These are phyloP conservation scores for Drosophila cardini DNA, from an alignment of 1,140 invertebrate genomes.

Conservation along the genomic window DNA sequence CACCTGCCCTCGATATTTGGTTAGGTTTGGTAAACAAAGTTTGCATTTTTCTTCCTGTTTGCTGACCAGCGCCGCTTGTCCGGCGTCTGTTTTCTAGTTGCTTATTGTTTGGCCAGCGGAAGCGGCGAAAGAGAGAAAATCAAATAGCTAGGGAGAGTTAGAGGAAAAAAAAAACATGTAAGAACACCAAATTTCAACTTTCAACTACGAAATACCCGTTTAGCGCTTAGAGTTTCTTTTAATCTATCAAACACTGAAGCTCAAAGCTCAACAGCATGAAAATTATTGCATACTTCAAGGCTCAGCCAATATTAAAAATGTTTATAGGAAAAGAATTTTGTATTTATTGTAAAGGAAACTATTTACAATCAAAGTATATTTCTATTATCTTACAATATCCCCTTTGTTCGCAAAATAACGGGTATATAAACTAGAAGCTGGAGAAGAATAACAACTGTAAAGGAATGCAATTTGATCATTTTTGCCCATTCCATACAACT, in stretches of 20 bases:
- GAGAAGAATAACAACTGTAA: conserved; percentile 4
- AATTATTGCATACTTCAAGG: no score
- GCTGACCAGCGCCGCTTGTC: conserved; percentile 42
- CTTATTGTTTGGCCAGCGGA: conserved; percentile 57
- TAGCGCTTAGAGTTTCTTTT: no score
- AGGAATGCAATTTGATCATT: conserved; percentile 59
- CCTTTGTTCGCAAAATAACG: no score
- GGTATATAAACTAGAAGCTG: not conserved
- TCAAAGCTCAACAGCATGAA: no score
- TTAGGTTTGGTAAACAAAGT: conserved; percentile 32
- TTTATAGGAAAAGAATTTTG: no score
- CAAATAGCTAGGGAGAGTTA: conserved; percentile 16
- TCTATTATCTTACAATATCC: no score
- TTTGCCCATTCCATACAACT: conserved; percentile 4
- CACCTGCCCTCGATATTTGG: conserved; percentile 27
- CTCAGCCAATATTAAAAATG: no score
- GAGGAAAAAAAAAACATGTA: conserved; percentile 11
- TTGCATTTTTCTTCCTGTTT: conserved; percentile 32
- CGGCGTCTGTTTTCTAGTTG: conserved; percentile 12
- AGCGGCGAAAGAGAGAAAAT: conserved; percentile 15
- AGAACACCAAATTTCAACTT: no score
- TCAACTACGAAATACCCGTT: no score
- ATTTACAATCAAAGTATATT: no score
- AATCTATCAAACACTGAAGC: no score
- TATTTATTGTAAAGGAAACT: no score